Evolutionary conservation across 2,113 vertebrate species (phyloP), one percentile per base, ranked within the genome.

Genomic region (Neoarius graeffei): DNA sequence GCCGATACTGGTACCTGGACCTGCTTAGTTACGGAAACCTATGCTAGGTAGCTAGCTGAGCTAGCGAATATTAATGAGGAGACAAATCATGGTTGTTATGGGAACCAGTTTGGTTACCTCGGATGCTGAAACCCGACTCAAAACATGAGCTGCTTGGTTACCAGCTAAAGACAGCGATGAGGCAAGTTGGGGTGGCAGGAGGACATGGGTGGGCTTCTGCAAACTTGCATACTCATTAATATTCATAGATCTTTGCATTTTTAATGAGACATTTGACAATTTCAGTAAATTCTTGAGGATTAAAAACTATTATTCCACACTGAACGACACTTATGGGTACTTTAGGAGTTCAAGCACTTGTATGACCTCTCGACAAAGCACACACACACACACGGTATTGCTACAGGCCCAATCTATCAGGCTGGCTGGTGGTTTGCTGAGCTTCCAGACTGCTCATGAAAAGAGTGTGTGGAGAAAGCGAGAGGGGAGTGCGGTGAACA

Each of bases 361-460:
- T 30, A 8, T 11, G 5, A 66, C 14, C 62, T 35, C 76, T 19
- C 6, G 10, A 59, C 66, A 56, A 52, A 71, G 19, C 35, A 19
- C 14, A 74, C 69, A 56, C 30, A 80, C 59, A 67, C 76, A 54
- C 73, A 42, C 60, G 14, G 19, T 50, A 62, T 77, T 85, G 19
- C 77, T 76, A 57, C 19, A 48, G 57, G 48, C 23, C 8, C n/a
- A 59, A 89, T 90, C 74, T 23, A 86, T 89, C 85, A 87, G 87
- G 73, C 80, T 80, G 81, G 52, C 25, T 42, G 57, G 69, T 85
- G 82, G 85, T 80, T 91, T 88, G 89, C 92, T 89, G 81, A 87
- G 86, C 87, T 88, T 90, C 89, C 84, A 91, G 87, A 91, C 86
- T 85, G 88, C 89, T 89, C 82, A 86, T 90, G 52, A 86, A 59